Base-by-base conservation (phyloP, 2,888 invertebrate species). In the Elegia similella region DNA sequence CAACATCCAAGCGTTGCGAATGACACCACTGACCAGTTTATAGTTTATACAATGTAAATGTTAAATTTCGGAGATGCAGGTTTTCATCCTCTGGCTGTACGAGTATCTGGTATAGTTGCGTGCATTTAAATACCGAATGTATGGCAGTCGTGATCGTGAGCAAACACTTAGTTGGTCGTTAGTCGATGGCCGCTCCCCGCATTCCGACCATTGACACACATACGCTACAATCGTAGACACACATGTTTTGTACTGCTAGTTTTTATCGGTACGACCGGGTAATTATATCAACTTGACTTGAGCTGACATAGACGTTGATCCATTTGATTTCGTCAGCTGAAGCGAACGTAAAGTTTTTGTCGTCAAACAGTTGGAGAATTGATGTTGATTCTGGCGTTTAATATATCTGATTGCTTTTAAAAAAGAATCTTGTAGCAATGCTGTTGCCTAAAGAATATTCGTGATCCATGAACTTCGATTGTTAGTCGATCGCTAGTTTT, bases 141-240 rank as follows among this genome's bases (percentile, higher is more conserved):
- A 61, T 64, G 65, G 64, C 62, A 65, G 68, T 76, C 72, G 73
- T 76, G 73, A 64, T 76, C 72, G 73, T 76, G 74, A 73, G 67
- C 67, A 63, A 69, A 68, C 70, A 71, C 64, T 71, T 72, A 63
- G 60, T 61, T 57, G 23, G 59, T 64, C 57, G 67, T 65, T 68
- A 67, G 52, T 54, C 44, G 59, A 10, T 32, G 32, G 70, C 76
- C 86, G 75, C 86, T 82, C 85, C 86, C 78, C 79, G 75, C 86
- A 86, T 86, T 83, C 84, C 84, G 64, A 68, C 66, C 62, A 55
- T 47, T 76, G 76, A 78, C 82, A 79, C 65, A 80, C 79, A 78
- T 80, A 74, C 64, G 63, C 15, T 6, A 32, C 56, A 44, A 34
- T 50, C 46, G 46, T 46, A 46, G 6, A 46, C 13, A 32, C 32